These are phyloP conservation scores for Bombus breviceps DNA, from an alignment of 1,140 invertebrate genomes.

Conservation along the genomic window DNA sequence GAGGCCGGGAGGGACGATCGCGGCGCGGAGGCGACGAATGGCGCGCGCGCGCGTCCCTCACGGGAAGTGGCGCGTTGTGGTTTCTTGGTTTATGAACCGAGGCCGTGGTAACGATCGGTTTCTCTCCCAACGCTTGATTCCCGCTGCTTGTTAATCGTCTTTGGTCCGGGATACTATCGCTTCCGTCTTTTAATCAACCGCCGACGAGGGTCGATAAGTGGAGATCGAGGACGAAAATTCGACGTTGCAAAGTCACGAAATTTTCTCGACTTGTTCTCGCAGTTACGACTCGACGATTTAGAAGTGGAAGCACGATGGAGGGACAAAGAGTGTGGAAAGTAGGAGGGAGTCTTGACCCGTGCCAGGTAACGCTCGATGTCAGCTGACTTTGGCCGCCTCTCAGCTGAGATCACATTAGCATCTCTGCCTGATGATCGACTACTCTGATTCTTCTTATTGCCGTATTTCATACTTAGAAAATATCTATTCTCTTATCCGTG, in stretches of 20 bases:
- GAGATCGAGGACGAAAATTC: background rate
- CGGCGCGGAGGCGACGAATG: slow-evolving; percentile 22
- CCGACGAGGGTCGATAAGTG: background rate
- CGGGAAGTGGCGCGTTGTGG: slow-evolving; percentile 34
- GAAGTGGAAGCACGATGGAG: slow-evolving; percentile 28
- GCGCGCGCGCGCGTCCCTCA: background rate
- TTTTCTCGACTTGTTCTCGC: slow-evolving; percentile 33
- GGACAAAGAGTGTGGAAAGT: slow-evolving; percentile 17
- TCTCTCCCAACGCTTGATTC: slow-evolving; percentile 17
- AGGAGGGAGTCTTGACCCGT: slow-evolving; percentile 63
- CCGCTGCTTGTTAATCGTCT: slow-evolving; percentile 4
- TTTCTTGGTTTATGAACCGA: slow-evolving; percentile 51
- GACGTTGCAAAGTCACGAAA: slow-evolving; percentile 13
- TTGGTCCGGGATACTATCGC: background rate
- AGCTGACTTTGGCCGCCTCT: slow-evolving; percentile 74
- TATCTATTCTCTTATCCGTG: no score
- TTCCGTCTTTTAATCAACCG: background rate
- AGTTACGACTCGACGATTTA: slow-evolving; percentile 23
- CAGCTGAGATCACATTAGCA: slow-evolving; percentile 64
- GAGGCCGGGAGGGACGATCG: slow-evolving; percentile 35
- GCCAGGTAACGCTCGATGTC: slow-evolving; percentile 67
- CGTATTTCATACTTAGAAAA: background rate
- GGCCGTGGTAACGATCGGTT: slow-evolving; percentile 38
- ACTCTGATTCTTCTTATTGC: background rate
- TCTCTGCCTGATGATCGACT: background rate